Base-by-base conservation (phyloP, 2,888 invertebrate genomes). In the Autographa pulchrina region DNA sequence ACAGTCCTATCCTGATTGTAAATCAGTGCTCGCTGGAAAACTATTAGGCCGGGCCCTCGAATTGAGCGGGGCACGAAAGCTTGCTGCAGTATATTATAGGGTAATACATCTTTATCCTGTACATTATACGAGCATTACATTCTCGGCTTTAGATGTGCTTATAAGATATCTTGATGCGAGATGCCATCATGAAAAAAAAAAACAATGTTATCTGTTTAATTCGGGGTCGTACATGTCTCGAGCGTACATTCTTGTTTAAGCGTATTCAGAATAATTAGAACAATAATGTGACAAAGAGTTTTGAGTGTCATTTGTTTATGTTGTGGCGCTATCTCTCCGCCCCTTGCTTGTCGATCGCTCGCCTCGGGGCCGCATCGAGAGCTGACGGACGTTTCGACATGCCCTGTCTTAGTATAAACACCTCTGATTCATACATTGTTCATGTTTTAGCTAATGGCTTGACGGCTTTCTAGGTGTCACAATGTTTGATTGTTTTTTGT, bases 1-100 rank as follows among this genome's bases (percentile, higher is more conserved):
- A 94, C 94, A 93, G 91, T 83, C 89, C 91, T 90, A 91, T 92
- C 91, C 92, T 92, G 95, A 95, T 95, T 95, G 93, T 95, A 96
- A 95, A 95, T 95, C 95, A 94, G 94, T 88, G 87, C 89, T 85
- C 87, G 86, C 85, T 85, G 82, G 88, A 84, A 88, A 89, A 90
- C 89, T 89, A 89, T 90, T 90, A 88, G 83, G 85, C 83, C 83
- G 81, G 78, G 81, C 80, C 81, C 77, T 83, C 81, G 82, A 82
- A 85, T 81, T 77, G 81, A 82, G 83, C 84, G 82, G 81, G 72
- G 70, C 82, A 76, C 75, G 81, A 74, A 70, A 70, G 72, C 75
- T 80, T 70, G 69, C 70, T 77, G 74, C 74, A 80, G 76, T 76
- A 78, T 73, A 78, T 80, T 80, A 80, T n/a, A 9, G 41, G 48